Conservation (phyloP, 2,888 invertebrate genomes). For the Sussaba pulchella region DNA sequence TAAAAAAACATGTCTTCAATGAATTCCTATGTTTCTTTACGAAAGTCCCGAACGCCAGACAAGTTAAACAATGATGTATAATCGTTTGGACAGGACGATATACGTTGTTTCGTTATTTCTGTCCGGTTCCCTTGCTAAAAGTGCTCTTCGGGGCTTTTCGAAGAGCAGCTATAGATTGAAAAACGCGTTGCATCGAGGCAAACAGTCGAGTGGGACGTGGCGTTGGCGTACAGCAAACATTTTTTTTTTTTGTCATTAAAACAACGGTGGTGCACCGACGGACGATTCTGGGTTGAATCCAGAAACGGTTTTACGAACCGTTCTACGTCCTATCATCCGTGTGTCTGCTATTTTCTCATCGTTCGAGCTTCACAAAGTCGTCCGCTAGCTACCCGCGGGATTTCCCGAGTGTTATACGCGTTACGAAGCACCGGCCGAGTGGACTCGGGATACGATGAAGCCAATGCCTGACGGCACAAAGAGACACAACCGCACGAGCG, state of each 20-base stretch:
- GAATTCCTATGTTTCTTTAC: slow-evolving; percentile 1
- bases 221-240: slow-evolving; percentile 40
- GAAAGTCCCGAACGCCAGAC: slow-evolving; percentile 22
- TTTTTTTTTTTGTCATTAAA: slow-evolving; percentile 49
- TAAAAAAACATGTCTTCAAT: too few relatives aligned
- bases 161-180: slow-evolving; percentile 34
- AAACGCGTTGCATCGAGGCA: slow-evolving; percentile 21
- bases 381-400: slow-evolving; percentile 33
- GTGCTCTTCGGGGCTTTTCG: not conserved
- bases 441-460: slow-evolving; percentile 38
- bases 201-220: slow-evolving; percentile 28
- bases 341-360: slow-evolving; percentile 51
- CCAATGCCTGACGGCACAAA: slow-evolving; percentile 8
- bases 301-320: slow-evolving; percentile 23
- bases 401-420: slow-evolving; percentile 25
- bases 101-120: not conserved
- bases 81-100: not conserved
- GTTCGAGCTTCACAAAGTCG: slow-evolving; percentile 40
- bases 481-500: slow-evolving; percentile 14
- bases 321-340: not conserved
- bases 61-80: slow-evolving; percentile 28
- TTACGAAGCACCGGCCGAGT: not conserved
- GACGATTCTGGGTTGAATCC: slow-evolving; percentile 52
- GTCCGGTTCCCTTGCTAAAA: not conserved
- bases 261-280: slow-evolving; percentile 42